These are phyloP conservation scores for Xestoiulus laeticollis DNA, from an alignment of 2,888 invertebrate genomes.

Conservation along the genomic window DNA sequence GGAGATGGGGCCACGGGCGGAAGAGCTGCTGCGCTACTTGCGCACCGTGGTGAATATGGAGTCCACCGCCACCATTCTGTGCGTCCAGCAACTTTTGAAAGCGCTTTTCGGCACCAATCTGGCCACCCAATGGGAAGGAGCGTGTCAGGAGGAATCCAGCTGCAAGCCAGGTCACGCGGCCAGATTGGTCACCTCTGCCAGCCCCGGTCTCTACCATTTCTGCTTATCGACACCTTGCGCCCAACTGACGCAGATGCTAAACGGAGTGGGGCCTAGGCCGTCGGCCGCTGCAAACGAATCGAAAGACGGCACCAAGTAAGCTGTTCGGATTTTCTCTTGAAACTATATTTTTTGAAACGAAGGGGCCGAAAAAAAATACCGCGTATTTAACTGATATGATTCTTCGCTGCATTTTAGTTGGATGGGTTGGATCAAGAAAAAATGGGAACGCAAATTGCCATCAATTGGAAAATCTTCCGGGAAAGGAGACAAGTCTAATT, in stretches of 20 bases:
- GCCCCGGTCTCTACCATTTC: conserved; percentile 64
- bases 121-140: conserved; percentile 59
- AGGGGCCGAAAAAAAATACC: too few species aligned
- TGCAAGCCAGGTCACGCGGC: conserved; percentile 61
- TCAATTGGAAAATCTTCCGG: conserved; percentile 67
- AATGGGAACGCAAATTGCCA: conserved; percentile 64
- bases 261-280: conserved; percentile 10
- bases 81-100: conserved; percentile 77
- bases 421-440: conserved; percentile 63
- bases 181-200: conserved; percentile 59
- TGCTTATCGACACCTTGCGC: conserved; percentile 65
- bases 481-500: conserved; percentile 69
- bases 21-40: conserved; percentile 81
- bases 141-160: conserved; percentile 56
- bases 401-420: conserved; percentile 58
- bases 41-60: conserved; percentile 76
- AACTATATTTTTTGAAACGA: too few species aligned
- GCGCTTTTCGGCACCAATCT: conserved; percentile 81
- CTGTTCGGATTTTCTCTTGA: background rate
- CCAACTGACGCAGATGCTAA: conserved; percentile 64
- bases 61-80: conserved; percentile 75
- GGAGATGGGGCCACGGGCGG: conserved; percentile 78
- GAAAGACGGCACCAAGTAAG: conserved; percentile 51
- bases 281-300: conserved; percentile 51
- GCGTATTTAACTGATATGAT: background rate